Evolutionary conservation across 2,797 vertebrate genomes (phyloP), one percentile per base, ranked within the genome.

Genomic region (Mormyrus proboscirostris): DNA sequence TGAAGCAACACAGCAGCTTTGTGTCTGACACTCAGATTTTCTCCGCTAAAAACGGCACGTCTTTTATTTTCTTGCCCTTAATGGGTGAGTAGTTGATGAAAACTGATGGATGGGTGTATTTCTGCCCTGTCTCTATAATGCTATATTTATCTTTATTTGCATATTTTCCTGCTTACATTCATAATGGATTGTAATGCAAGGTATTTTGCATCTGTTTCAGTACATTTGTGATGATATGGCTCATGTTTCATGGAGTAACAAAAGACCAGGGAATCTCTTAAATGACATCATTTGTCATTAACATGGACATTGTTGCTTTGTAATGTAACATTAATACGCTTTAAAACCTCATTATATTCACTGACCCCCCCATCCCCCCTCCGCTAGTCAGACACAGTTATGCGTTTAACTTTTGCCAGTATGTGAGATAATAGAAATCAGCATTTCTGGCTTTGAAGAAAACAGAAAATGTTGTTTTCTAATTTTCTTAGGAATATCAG

Each of bases 131-230:
- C 1, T 49, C 82, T n/a, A 47, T 50, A n/a, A 84, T 12, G 25
- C 76, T 82, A 49, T 29, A 49, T 85, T 85, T n/a, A 85, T 51
- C 22, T 85, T 51, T 22, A 25, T 85, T 85, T 51, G 49, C 49
- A 85, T 51, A 85, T 51, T 85, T n/a, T 50, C 44, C 9, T 47
- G 51, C 82, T 85, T 22, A 16, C 47, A 14, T 85, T 51, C 47
- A 49, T 49, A 47, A 85, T 25, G n/a, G 49, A 25, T 49, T 84
- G 44, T 51, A 84, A 22, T 4, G 8, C n/a, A 14, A 49, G 10
- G 47, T 29, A 84, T 84, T 85, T 51, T 49, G 82, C 49, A 85
- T 85, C 51, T 85, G 44, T 85, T 25, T 85, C 82, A 85, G 47
- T 85, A 49, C 82, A 49, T 85, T 14, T 85, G n/a, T 47, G 44